Percentiles rank a stretch among this genome's conserved stretches.
These are phyloP conservation scores for Gopherus flavomarginatus DNA, from an alignment of 2,113 vertebrate species.

Conservation along the genomic window DNA sequence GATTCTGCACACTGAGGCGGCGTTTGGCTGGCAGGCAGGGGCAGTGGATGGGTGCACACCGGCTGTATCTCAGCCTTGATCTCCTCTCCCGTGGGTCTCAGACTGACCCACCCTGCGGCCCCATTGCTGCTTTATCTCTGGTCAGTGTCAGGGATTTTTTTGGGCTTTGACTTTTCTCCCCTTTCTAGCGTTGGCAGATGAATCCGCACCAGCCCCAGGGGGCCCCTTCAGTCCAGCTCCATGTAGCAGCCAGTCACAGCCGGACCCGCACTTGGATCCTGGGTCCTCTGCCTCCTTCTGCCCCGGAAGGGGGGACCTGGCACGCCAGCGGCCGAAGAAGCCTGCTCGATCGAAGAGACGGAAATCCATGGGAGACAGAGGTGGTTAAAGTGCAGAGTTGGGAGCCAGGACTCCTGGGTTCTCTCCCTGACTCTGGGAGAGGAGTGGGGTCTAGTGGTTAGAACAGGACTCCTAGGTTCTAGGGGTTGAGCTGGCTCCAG, in stretches of 20 bases:
- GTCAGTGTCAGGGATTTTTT: no score
- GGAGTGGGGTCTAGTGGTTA: not conserved
- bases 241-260: not conserved
- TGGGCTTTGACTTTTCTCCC: no score
- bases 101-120: no score
- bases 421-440: accelerated
- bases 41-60: no score
- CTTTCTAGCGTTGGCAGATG: no score
- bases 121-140: no score
- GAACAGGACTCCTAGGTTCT: not conserved
- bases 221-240: not conserved
- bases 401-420: not conserved
- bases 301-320: not conserved
- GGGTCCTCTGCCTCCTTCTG: not conserved
- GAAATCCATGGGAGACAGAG: not conserved
- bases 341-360: not conserved
- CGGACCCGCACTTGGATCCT: accelerated
- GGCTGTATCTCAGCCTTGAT: no score
- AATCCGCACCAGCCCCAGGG: not conserved
- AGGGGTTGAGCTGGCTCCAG: not conserved
- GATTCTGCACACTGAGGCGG: no score
- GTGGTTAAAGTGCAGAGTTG: not conserved
- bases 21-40: no score
- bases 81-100: no score
- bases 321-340: not conserved